Base-by-base conservation (phyloP, 2,113 vertebrate genomes). In the Pheucticus melanocephalus region DNA sequence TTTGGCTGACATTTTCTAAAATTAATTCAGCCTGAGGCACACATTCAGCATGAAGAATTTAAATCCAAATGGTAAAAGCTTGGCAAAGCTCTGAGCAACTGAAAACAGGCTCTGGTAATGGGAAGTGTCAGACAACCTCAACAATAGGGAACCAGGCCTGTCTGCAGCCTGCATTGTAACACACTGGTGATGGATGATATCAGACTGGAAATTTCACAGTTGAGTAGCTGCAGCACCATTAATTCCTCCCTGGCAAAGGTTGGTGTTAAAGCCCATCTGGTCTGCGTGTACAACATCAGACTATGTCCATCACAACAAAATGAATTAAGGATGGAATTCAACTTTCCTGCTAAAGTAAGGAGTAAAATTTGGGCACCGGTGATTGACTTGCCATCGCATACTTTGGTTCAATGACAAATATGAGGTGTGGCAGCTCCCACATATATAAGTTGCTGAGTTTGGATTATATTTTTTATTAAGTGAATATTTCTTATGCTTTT, bases 101-200 rank as follows among this genome's bases (percentile, higher is more conserved):
- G 96, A 97, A 96, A 48, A 92, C 92, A 95, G 93, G 70, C 56
- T 44, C 75, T 93, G 91, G 90, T 95, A 95, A 96, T 96, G 85
- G 93, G 93, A 95, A 97, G 90, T 95, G 93, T 96, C 96, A 96
- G 95, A 78, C 80, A 91, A 90, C 80, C 80, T 90, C 78, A 93
- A 19, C 92, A 95, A 77, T 15, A 28, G 94, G 73, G 70, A 47
- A 25, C 47, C 69, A 82, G 91, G 33, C 63, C 66, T 0, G 13
- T 72, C 87, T 85, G 78, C 50, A 93, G 75, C 6, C 3, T 16
- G 44, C 68, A 33, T 11, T 60, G 76, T 25, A 56, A 83, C 27
- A 30, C 68, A 3, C 82, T 44, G 77, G 6, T 88, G 92, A 96
- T 90, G 83, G 81, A 95, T 96, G 90, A 66, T 28, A 90, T 85